Evolutionary conservation across 92 coral and sea anemone species (phyloP).

Genomic region (Phenganax subtilis): DNA sequence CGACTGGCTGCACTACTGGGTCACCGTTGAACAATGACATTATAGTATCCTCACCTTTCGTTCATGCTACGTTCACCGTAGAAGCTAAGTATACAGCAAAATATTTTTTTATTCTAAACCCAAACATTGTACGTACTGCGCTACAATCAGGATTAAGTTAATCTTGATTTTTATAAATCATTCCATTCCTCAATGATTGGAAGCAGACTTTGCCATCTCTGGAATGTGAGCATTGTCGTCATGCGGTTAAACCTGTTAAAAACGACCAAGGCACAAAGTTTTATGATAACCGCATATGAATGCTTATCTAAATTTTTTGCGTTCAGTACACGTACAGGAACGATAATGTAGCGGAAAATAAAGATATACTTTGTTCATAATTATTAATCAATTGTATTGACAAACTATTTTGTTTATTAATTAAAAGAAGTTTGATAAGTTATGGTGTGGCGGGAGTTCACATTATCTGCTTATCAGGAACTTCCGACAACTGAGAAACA

Average conservation of each 20-base stretch:
- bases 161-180: neutral
- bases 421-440: neutral
- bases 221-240: conserved; percentile 1
- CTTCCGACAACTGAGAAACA: neutral
- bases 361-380: neutral
- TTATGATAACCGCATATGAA: neutral
- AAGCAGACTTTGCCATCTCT: neutral
- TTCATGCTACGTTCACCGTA: no score
- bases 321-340: no score
- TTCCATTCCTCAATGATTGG: neutral
- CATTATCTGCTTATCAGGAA: conserved; percentile 1
- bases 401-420: neutral
- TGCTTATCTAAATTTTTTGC: neutral
- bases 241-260: conserved; percentile 19
- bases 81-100: no score
- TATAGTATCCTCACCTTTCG: no score
- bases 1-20: no score
- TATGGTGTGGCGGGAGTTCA: conserved; percentile 14
- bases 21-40: no score
- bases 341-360: neutral
- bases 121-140: no score
- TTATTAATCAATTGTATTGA: neutral
- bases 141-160: neutral
- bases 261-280: neutral
- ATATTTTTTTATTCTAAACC: no score